phyloP scores from a whole-genome alignment of 2,888 invertebrate species.

The Ischnura elegans region DNA sequence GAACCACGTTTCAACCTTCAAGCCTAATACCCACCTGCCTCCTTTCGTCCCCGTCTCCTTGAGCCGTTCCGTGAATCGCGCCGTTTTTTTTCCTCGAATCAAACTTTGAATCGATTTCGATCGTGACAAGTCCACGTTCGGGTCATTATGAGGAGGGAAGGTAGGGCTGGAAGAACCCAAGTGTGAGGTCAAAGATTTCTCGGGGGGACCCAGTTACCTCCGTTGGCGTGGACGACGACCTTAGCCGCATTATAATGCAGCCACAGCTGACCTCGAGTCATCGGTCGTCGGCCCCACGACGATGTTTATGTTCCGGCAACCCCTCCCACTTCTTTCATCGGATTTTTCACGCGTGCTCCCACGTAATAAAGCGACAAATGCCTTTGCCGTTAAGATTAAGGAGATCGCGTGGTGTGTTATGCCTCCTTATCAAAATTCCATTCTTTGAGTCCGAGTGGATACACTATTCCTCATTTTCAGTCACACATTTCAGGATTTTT shows the following conservation, averaged over 20 bases:
- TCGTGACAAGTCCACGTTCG: constrained; percentile 49
- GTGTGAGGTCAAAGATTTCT: not conserved
- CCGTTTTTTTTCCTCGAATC: not conserved
- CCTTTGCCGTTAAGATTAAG: not conserved
- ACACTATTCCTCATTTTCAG: not conserved
- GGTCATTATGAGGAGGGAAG: not conserved
- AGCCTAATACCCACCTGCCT: not conserved
- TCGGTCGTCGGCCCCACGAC: not conserved
- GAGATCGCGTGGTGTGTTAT: not conserved
- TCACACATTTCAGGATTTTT: not conserved
- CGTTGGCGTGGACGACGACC: not conserved
- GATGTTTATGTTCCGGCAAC: not conserved
- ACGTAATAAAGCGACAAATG: not conserved
- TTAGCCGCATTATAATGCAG: not conserved
- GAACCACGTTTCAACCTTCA: not conserved
- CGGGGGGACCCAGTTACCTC: not conserved
- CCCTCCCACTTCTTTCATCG: not conserved
- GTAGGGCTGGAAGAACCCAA: constrained; percentile 16
- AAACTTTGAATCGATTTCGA: constrained; percentile 15
- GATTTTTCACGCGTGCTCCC: not conserved
- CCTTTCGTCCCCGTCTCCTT: not conserved
- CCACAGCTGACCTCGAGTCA: not conserved
- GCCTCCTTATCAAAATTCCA: not conserved
- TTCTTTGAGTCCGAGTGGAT: not conserved
- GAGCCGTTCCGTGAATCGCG: not conserved